Evolutionary conservation across 2,113 vertebrate genomes (phyloP).

Genomic region (Ailurus styani): DNA sequence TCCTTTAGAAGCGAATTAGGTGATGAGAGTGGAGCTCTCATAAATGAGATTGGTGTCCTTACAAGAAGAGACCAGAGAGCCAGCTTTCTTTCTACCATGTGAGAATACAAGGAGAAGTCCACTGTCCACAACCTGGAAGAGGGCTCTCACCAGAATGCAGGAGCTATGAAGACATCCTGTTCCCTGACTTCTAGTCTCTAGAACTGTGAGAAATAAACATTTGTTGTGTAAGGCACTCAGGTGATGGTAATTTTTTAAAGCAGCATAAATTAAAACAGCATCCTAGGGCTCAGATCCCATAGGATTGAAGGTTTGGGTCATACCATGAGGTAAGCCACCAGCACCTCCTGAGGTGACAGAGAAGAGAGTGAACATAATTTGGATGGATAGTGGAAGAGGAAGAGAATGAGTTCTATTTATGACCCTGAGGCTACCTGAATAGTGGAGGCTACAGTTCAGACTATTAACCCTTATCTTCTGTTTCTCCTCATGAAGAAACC

Average conservation of each 20-base stretch:
- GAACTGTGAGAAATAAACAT: not conserved
- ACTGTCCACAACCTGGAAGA: not conserved
- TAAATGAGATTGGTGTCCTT: not conserved
- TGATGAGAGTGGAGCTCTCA: not conserved
- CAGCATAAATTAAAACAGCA: not conserved
- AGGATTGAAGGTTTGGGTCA: not conserved
- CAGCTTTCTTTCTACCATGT: not conserved
- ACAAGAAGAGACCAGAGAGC: not conserved
- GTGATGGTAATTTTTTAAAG: not conserved
- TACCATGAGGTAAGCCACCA: not conserved
- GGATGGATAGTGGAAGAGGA: not conserved
- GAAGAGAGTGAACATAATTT: not conserved
- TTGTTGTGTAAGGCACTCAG: not conserved
- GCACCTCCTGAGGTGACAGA: not conserved
- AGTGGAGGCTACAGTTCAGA: not conserved
- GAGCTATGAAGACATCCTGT: too few species aligned
- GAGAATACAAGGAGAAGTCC: not conserved
- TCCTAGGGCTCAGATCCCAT: not conserved
- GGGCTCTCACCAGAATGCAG: not conserved
- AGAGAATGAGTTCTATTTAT: not conserved
- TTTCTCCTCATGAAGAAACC: not conserved
- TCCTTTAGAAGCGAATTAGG: not conserved
- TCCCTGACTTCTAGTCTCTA: not conserved
- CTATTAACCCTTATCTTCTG: not conserved
- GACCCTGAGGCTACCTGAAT: not conserved